Conservation (phyloP, 2,113 vertebrate genomes). For the Strix uralensis region DNA sequence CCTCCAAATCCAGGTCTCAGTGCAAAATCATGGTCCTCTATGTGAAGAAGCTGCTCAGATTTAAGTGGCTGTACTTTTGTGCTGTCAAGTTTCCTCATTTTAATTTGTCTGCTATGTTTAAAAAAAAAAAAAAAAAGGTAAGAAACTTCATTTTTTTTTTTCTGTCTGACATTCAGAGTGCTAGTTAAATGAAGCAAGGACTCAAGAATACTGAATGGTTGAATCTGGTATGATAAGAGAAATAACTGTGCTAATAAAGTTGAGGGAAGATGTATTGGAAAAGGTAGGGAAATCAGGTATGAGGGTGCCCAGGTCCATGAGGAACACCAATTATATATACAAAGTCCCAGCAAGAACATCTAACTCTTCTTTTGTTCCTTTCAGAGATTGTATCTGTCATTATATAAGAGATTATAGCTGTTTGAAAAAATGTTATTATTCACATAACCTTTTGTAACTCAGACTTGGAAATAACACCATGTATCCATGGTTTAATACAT, state of each 20-base stretch:
- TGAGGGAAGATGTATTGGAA: neutral
- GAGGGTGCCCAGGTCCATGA: neutral
- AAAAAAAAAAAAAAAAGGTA: neutral
- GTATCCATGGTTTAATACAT: neutral
- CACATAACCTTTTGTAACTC: neutral
- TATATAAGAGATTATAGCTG: neutral
- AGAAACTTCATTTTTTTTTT: neutral
- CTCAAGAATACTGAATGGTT: neutral
- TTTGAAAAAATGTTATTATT: neutral
- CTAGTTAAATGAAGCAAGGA: neutral
- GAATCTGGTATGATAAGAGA: neutral
- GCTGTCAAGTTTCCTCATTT: conserved; percentile 84
- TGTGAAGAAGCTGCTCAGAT: conserved; percentile 85
- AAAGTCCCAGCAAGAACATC: neutral
- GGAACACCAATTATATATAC: neutral
- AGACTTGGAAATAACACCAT: neutral
- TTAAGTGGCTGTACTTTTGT: conserved; percentile 85
- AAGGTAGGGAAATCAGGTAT: neutral
- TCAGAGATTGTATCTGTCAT: neutral
- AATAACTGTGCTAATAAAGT: neutral
- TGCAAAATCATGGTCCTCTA: conserved; percentile 90
- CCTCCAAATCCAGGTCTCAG: conserved; percentile 92
- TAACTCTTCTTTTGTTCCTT: neutral
- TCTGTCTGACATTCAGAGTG: neutral
- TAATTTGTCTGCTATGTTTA: conserved; percentile 79